A percentile compares a stretch with the other conserved stretches of the same genome.
phyloP scores from a whole-genome alignment of 2,113 vertebrate species.

The Cyphomyrus plagiostoma region DNA sequence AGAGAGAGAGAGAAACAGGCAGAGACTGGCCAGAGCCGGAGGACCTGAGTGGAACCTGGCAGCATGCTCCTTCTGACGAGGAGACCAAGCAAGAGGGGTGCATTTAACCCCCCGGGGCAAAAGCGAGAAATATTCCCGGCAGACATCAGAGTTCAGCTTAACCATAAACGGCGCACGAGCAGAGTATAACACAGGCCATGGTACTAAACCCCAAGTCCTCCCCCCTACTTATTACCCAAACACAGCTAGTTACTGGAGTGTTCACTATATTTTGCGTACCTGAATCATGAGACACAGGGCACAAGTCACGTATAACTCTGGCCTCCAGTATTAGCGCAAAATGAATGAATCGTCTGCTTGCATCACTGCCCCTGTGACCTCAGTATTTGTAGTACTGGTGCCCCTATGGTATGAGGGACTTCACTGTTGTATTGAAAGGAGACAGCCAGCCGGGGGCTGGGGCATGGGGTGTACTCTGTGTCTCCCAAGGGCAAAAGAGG shows the following conservation, averaged over 20 bases:
- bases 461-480: background rate
- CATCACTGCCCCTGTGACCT: background rate
- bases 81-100: background rate
- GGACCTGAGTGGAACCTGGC: background rate
- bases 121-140: background rate
- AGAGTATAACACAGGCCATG: background rate
- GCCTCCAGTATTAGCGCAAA: background rate
- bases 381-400: background rate
- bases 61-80: background rate
- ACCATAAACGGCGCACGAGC: background rate
- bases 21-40: background rate
- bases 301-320: background rate
- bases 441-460: background rate
- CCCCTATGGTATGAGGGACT: background rate
- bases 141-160: background rate
- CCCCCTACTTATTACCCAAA: background rate
- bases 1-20: too few relatives aligned
- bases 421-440: background rate
- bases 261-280: background rate
- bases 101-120: background rate
- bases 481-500: background rate
- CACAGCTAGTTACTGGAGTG: background rate
- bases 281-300: background rate
- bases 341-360: background rate
- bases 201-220: background rate